phyloP scores from a whole-genome alignment of 1,140 invertebrate genomes.

The Danaus plexippus region DNA sequence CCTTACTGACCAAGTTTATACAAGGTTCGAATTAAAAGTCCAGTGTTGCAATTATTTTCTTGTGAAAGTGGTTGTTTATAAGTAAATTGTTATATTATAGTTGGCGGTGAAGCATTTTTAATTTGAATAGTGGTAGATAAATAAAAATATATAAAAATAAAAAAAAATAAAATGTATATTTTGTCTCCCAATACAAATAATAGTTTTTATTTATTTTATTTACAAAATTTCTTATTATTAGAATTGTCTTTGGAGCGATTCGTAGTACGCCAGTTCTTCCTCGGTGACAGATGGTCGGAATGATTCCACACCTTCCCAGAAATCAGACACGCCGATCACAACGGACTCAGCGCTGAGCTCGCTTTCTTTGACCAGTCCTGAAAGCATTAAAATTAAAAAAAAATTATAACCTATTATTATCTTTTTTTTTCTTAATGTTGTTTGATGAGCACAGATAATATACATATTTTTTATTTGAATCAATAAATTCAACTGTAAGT shows the following conservation, averaged over 20 bases:
- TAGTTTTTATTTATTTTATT: background rate
- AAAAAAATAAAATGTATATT: conserved; percentile 13
- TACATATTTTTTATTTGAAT: no score
- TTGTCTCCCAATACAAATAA: conserved; percentile 9
- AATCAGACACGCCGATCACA: conserved; percentile 45
- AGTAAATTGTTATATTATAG: conserved; percentile 21
- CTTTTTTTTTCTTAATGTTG: no score
- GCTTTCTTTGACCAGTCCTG: conserved; percentile 53
- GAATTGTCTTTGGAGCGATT: conserved; percentile 53
- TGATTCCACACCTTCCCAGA: conserved; percentile 46
- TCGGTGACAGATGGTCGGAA: conserved; percentile 58
- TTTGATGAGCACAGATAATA: no score
- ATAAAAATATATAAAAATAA: conserved; percentile 24
- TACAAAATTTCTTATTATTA: conserved; percentile 15
- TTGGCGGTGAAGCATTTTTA: conserved; percentile 54
- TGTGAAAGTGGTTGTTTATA: background rate
- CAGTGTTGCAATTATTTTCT: background rate
- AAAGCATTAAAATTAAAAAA: conserved; percentile 15
- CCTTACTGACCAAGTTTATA: no score
- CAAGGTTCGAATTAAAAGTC: background rate
- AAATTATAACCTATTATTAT: no score
- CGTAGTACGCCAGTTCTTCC: conserved; percentile 57
- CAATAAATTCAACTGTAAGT: no score
- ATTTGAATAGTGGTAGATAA: no score
- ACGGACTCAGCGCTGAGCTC: conserved; percentile 50